A percentile compares a stretch with the other conserved stretches of the same genome.
Evolutionary conservation across 2,888 invertebrate species (phyloP).

Genomic region (Spatulosminthurus flaviceps): DNA sequence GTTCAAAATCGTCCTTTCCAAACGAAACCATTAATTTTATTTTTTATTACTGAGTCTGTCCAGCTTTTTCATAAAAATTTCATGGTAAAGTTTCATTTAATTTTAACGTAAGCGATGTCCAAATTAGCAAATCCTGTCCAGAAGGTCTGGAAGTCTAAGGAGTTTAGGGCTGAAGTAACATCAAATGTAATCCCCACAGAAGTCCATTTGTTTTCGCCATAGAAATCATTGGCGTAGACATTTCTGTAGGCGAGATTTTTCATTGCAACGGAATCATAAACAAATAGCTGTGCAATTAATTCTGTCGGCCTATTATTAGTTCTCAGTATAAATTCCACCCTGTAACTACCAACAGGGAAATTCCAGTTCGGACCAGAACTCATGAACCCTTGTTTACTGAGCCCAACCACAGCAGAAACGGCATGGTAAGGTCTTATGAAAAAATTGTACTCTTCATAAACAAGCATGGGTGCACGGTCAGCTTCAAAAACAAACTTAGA

Average conservation of each 20-base stretch:
- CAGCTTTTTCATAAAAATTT: too few relatives aligned
- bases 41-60: too few relatives aligned
- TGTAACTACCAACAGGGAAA: background rate
- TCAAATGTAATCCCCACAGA: background rate
- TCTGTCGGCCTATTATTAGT: background rate
- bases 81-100: background rate
- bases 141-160: slow-evolving; percentile 5
- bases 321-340: slow-evolving; percentile 2
- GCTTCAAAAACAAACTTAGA: slow-evolving; percentile 48
- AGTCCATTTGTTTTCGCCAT: slow-evolving; percentile 2
- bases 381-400: background rate
- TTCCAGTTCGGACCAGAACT: slow-evolving; percentile 3
- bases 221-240: slow-evolving; percentile 13
- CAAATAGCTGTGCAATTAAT: background rate
- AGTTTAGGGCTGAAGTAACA: background rate
- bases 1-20: too few relatives aligned
- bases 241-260: background rate
- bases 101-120: background rate
- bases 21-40: too few relatives aligned
- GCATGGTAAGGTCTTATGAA: slow-evolving; percentile 25
- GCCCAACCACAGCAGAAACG: slow-evolving; percentile 17
- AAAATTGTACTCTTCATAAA: background rate
- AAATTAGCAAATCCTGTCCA: slow-evolving; percentile 23
- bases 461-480: slow-evolving; percentile 8
- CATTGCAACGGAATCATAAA: background rate